Base-by-base conservation (phyloP, 2,888 invertebrate genomes). In the Allacma fusca region DNA sequence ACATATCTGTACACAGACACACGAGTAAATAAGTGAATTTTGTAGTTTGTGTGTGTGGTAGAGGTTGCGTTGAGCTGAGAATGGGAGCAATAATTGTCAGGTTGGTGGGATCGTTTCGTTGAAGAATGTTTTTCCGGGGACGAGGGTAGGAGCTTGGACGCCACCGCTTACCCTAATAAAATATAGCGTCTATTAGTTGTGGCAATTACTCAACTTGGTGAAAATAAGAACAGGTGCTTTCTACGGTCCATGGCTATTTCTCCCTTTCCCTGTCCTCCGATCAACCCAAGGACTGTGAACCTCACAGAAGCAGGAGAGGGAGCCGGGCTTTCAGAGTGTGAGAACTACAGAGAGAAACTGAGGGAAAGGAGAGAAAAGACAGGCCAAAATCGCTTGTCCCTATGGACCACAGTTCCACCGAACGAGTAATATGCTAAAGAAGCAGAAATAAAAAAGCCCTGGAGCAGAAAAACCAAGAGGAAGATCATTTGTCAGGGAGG, bases 141-240 rank as follows among this genome's bases (percentile, higher is more conserved):
- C 16, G 50, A 13, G 50, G 70, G 23, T 26, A 26, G 26, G 24
- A 28, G 29, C 21, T 72, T 21, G 26, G 50, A 73, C 65, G 65
- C 29, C 16, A 50, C 19, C 50, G 26, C 19, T 57, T 62, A n/a
- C 21, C 62, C 34, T 29, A 62, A 73, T 73, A 73, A 73, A 73
- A 73, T 73, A 73, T 73, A 23, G 73, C 19, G 29, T 59, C 73
- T 43, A 24, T 40, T 73, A 62, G 21, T 73, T 40, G 26, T 40
- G 26, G 73, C 68, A 68, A 77, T 77, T 77, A 77, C 67, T 77
- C 77, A 77, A 74, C 68, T 74, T 73, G 77, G 43, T 67, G 74
- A 77, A 77, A 74, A 28, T 50, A 73, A 62, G 73, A 77, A 57
- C 73, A 77, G 77, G 73, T 74, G 69, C 77, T 73, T 62, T 12